These are phyloP conservation scores for Pterois miles DNA, from an alignment of 2,797 vertebrate genomes.

Conservation along the genomic window DNA sequence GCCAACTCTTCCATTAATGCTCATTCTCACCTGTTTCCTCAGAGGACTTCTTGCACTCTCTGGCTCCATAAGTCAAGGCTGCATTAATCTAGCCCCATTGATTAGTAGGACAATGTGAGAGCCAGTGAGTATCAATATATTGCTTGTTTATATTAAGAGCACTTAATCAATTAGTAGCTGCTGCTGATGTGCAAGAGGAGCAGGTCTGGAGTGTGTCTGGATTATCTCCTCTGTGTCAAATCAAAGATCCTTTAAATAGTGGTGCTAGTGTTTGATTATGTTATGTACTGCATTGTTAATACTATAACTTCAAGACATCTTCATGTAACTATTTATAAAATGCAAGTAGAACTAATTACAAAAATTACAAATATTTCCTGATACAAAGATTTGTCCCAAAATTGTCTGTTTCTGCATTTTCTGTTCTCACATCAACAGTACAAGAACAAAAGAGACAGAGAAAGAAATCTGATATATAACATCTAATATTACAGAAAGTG, in stretches of 20 bases:
- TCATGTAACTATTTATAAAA: neutral
- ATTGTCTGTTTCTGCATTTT: neutral
- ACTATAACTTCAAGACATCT: neutral
- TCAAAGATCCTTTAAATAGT: constrained; percentile 5
- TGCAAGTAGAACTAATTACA: neutral
- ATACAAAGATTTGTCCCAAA: neutral
- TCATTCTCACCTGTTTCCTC: constrained; percentile 30
- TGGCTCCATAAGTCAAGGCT: constrained; percentile 46
- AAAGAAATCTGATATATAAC: neutral
- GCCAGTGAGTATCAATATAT: constrained; percentile 38
- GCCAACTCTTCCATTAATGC: constrained; percentile 22
- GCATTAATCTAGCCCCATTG: constrained; percentile 53
- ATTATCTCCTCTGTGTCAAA: constrained; percentile 6
- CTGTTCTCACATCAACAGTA: neutral
- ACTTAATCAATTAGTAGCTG: constrained; percentile 50
- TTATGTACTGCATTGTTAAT: neutral
- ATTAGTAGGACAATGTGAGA: constrained; percentile 43
- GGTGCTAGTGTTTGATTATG: neutral
- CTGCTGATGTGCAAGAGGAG: constrained; percentile 44
- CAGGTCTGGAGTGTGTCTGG: constrained; percentile 15
- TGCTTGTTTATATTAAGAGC: constrained; percentile 62
- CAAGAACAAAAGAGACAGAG: neutral
- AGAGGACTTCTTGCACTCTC: constrained; percentile 30
- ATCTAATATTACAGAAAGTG: neutral
- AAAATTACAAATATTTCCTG: neutral